Evolutionary conservation across 2,888 invertebrate species (phyloP), one percentile per base, ranked within the genome.

Genomic region (Standfussiana lucernea): DNA sequence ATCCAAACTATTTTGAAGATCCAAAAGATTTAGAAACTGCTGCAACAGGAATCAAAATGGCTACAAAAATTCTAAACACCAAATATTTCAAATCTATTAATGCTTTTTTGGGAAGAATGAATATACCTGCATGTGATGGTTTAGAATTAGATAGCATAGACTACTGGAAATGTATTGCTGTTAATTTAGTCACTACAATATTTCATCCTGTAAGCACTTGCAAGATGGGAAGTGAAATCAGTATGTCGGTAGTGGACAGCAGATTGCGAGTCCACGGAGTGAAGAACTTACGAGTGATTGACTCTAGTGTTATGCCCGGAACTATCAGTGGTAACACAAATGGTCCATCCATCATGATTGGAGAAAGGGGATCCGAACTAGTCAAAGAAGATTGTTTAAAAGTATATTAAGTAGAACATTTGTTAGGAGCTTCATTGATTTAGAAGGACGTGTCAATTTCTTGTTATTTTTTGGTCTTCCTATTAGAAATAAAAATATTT

Each of bases 261-360:
- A 70, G 84, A 42, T 62, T 85, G 32, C 81, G 80, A 71, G 97
- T 97, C 0, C 94, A 97, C 87, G 97, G 97, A 0, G 93, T 97
- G 1, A 94, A 95, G 75, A 93, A 96, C 11, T 91, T 97, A 15
- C 92, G 97, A 66, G 97, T 97, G 1, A 97, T 97, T 11, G 97
- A 98, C 84, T 97, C 97, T 1, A 97, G 97, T 78, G 94, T 97
- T 21, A 97, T 97, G 97, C 97, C 97, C 0, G 93, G 93, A 50
- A 96, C 97, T 1, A 94, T 95, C 0, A 97, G 97, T 10, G 97
- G 97, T 0, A 97, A 97, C 86, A 97, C 97, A 1, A 97, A 97
- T 83, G 97, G 97, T 0, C 97, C 97, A 1, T 93, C 95, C 4
- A 95, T 97, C 13, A 97, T 97, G 97, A 97, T 97, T n/a, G 97